Conservation (phyloP, 2,888 invertebrate genomes). For the Apamea sordens region DNA sequence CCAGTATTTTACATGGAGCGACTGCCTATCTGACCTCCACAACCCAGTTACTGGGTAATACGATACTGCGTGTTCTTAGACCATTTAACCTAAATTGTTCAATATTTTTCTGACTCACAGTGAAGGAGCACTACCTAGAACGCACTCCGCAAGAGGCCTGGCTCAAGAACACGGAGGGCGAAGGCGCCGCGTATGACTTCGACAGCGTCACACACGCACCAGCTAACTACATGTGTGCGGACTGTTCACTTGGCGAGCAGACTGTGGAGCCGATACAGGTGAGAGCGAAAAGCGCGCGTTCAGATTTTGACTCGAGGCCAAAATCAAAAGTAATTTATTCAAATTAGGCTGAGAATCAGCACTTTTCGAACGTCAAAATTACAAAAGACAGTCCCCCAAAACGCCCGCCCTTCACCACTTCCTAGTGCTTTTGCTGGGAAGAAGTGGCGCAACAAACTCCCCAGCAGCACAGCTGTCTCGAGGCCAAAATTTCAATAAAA, state of each 20-base stretch:
- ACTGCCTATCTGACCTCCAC: too few species aligned
- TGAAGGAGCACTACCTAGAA: conserved; percentile 80
- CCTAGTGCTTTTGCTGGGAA: too few species aligned
- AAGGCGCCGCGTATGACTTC: conserved; percentile 78
- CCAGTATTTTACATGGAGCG: too few species aligned
- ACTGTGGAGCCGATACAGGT: conserved; percentile 70
- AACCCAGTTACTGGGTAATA: too few species aligned
- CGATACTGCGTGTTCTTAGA: not conserved
- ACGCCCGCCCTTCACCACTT: too few species aligned
- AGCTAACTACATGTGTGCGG: conserved; percentile 77
- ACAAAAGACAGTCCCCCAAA: too few species aligned
- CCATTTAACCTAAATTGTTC: not conserved
- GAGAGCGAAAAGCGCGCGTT: not conserved
- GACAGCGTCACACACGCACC: conserved; percentile 82
- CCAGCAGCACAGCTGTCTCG: too few species aligned
- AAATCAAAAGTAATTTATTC: too few species aligned
- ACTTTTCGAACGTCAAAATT: too few species aligned
- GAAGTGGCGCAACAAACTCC: too few species aligned
- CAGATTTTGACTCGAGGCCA: not conserved
- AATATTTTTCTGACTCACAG: conserved; percentile 60
- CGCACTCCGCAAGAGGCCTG: conserved; percentile 71
- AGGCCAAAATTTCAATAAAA: too few species aligned
- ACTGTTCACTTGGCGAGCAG: conserved; percentile 72
- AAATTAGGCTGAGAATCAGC: too few species aligned
- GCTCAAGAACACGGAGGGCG: conserved; percentile 66